A percentile compares a stretch with the other conserved stretches of the same genome.
These are phyloP conservation scores for Bicyclus anynana DNA, from an alignment of 1,140 invertebrate genomes.

Conservation along the genomic window DNA sequence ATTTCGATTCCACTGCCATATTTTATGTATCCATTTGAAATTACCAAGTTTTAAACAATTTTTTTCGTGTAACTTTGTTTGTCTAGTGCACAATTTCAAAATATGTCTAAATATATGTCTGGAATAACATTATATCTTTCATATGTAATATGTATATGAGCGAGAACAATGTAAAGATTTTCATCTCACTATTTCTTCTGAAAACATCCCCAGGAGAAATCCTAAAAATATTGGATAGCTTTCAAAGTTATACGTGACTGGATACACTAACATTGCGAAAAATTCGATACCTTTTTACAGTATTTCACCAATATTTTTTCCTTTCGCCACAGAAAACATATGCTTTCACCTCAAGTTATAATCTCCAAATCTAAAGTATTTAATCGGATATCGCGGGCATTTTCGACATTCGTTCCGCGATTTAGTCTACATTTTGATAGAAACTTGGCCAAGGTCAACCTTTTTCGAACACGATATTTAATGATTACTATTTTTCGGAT, in stretches of 20 bases:
- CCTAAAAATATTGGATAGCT: neutral
- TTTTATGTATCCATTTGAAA: too few relatives aligned
- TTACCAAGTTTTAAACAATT: too few relatives aligned
- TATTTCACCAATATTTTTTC: neutral
- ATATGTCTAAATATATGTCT: too few relatives aligned
- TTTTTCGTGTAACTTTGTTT: too few relatives aligned
- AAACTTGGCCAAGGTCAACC: neutral
- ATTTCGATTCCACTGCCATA: too few relatives aligned
- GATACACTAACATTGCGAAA: neutral
- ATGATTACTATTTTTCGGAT: too few relatives aligned
- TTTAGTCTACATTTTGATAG: neutral
- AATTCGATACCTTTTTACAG: neutral
- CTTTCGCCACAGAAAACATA: too few relatives aligned
- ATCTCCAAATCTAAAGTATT: neutral
- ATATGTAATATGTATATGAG: too few relatives aligned
- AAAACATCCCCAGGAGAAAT: neutral
- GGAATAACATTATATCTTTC: too few relatives aligned
- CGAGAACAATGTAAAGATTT: neutral
- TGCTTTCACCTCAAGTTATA: neutral
- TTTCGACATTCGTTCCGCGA: neutral
- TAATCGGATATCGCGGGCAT: neutral
- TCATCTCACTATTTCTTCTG: neutral
- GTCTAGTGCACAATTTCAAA: too few relatives aligned
- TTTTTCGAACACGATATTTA: neutral
- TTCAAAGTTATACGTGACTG: neutral